A percentile compares a stretch with the other conserved stretches of the same genome.
Conservation (phyloP, 1,140 invertebrate genomes). For the Drosophila eugracilis region DNA sequence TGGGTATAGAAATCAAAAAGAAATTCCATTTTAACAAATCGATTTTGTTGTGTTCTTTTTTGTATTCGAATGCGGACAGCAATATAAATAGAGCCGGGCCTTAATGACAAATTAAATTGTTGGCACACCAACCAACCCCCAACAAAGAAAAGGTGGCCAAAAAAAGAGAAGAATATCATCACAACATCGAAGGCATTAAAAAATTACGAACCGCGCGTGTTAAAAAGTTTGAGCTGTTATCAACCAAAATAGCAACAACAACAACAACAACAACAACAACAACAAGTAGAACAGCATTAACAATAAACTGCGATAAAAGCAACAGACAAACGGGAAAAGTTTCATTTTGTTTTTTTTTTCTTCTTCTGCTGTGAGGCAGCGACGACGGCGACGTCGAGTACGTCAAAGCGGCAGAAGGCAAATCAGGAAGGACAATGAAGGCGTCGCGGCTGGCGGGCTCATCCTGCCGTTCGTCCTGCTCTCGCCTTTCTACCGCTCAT, state of each 20-base stretch:
- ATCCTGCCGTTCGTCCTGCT: conserved; percentile 32
- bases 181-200: conserved; percentile 30
- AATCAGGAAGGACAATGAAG: conserved; percentile 74
- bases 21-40: conserved; percentile 71
- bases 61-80: conserved; percentile 28
- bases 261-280: conserved; percentile 27
- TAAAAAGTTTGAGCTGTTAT: conserved; percentile 66
- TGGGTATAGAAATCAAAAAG: conserved; percentile 52
- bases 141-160: conserved; percentile 12
- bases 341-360: no score
- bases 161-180: conserved; percentile 24
- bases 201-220: conserved; percentile 64
- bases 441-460: conserved; percentile 47
- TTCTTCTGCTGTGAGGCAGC: conserved; percentile 38
- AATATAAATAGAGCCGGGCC: conserved; percentile 66
- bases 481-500: conserved; percentile 4
- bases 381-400: no score
- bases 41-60: conserved; percentile 53
- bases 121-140: conserved; percentile 27
- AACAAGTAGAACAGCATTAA: conserved; percentile 49
- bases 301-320: conserved; percentile 73
- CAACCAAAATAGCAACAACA: conserved; percentile 35
- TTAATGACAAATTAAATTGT: conserved; percentile 80
- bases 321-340: conserved; percentile 59
- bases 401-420: conserved; percentile 50